Conservation (phyloP, 1,140 invertebrate genomes). For the Harpegnathos saltator region DNA sequence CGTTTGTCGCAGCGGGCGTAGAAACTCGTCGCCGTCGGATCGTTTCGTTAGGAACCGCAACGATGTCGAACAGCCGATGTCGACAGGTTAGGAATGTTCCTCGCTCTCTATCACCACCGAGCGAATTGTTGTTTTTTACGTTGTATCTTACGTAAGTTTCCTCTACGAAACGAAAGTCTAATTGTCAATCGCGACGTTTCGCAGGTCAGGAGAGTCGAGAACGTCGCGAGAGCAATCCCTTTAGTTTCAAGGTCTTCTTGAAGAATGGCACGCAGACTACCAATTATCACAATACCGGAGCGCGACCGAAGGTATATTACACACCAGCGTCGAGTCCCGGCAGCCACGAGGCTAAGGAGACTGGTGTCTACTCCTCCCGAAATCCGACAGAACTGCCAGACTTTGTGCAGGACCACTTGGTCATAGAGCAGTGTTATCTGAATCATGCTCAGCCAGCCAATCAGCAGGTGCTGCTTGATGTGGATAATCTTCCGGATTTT, state of each 20-base stretch:
- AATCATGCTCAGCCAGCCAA: slow-evolving; percentile 74
- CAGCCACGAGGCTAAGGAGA: not conserved
- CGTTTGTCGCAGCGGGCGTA: slow-evolving; percentile 4
- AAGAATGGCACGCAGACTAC: slow-evolving; percentile 83
- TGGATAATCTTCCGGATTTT: slow-evolving; percentile 86
- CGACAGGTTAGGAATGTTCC: slow-evolving; percentile 63
- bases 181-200: not conserved
- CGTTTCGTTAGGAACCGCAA: slow-evolving; percentile 22
- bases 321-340: slow-evolving; percentile 70
- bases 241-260: slow-evolving; percentile 94
- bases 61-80: slow-evolving; percentile 41
- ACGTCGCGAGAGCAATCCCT: slow-evolving; percentile 90
- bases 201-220: slow-evolving; percentile 79
- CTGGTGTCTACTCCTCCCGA: slow-evolving; percentile 77
- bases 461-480: slow-evolving; percentile 75
- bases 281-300: slow-evolving; percentile 86
- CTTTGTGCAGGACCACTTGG: slow-evolving; percentile 88
- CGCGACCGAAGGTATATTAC: slow-evolving; percentile 87
- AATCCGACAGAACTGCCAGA: slow-evolving; percentile 87
- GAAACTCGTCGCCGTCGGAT: slow-evolving; percentile 26
- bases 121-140: not conserved
- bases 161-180: not conserved
- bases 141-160: not conserved
- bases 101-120: not conserved
- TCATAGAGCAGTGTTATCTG: slow-evolving; percentile 87